Conservation (phyloP, 1,140 invertebrate genomes). For the Lamellibrachia luymesi region DNA sequence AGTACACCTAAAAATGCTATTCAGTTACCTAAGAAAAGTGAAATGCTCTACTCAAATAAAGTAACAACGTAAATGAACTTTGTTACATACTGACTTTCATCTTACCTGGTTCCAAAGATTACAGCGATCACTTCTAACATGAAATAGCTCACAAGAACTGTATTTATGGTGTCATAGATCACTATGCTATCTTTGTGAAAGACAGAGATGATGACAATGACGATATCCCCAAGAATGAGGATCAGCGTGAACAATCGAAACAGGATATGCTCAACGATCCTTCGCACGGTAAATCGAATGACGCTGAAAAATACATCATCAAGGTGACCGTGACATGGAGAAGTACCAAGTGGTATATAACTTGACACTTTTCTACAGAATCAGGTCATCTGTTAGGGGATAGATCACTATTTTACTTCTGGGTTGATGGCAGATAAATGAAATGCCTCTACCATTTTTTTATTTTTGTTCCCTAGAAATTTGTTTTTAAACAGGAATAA, state of each 20-base stretch:
- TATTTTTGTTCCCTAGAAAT: no score
- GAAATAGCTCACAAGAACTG: conserved; percentile 43
- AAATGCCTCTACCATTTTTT: no score
- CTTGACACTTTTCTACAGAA: no score
- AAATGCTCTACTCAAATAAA: no score
- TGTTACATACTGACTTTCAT: neutral
- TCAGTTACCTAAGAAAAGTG: no score
- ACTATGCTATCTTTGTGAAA: conserved; percentile 23
- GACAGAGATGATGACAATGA: conserved; percentile 51
- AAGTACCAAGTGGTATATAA: neutral
- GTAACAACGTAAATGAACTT: no score
- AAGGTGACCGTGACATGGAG: neutral
- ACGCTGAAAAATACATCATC: conserved; percentile 35
- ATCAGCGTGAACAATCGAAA: conserved; percentile 49
- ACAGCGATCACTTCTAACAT: conserved; percentile 53
- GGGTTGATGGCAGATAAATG: no score
- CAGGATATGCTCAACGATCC: conserved; percentile 44
- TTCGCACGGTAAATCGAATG: conserved; percentile 31
- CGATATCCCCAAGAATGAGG: conserved; percentile 55
- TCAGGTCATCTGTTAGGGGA: no score
- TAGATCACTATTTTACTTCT: no score
- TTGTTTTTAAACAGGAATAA: no score
- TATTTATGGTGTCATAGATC: neutral
- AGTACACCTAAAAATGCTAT: no score
- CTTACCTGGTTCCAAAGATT: conserved; percentile 55